Conservation (phyloP, 2,797 vertebrate genomes). For the Phrynocephalus vlangalii region DNA sequence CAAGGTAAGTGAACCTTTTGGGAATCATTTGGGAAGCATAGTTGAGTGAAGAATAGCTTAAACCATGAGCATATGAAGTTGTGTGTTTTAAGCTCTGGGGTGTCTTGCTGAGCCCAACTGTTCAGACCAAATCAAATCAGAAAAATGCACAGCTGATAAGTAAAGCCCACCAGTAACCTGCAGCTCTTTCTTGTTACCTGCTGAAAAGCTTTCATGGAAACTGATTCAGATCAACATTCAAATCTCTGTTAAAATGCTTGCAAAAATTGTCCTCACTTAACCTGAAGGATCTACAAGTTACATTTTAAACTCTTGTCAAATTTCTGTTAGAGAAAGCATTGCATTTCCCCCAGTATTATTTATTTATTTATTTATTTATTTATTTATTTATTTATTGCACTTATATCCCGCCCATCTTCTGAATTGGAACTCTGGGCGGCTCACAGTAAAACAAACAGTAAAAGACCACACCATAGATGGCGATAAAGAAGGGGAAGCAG, state of each 20-base stretch:
- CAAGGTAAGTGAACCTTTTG: background rate
- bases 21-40: conserved; percentile 1
- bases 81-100: background rate
- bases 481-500: no score
- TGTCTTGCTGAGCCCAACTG: fast-evolving
- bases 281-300: conserved; percentile 25
- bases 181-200: background rate
- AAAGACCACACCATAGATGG: no score
- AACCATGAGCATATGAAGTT: background rate
- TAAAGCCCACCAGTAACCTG: conserved; percentile 1
- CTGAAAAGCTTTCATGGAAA: background rate
- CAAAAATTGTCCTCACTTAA: conserved; percentile 37
- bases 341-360: conserved; percentile 11
- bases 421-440: no score
- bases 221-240: conserved; percentile 9
- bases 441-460: no score
- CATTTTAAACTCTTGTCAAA: conserved; percentile 35
- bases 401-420: no score
- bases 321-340: conserved; percentile 45
- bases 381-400: no score
- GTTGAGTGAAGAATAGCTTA: background rate
- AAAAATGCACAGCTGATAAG: background rate
- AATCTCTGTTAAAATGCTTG: conserved; percentile 22
- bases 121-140: fast-evolving
- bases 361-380: no score